Evolutionary conservation across 2,888 invertebrate species (phyloP).

Genomic region (Zaprionus lineosus): DNA sequence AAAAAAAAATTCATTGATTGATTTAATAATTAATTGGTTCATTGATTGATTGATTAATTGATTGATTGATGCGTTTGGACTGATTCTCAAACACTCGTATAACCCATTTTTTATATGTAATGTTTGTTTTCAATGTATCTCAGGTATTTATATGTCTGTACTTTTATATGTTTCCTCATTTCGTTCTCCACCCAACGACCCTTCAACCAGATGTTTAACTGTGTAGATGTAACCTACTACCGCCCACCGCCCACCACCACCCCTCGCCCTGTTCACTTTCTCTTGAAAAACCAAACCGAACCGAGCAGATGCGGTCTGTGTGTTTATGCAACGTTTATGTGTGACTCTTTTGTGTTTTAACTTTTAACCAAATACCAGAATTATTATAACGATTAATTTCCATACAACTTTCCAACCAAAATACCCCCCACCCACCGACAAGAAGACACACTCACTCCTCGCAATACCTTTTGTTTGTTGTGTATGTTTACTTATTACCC

Average conservation of each 20-base stretch:
- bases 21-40: too few species aligned
- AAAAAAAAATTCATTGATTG: too few species aligned
- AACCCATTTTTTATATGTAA: slow-evolving; percentile 29
- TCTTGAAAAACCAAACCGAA: too few species aligned
- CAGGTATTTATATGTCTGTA: slow-evolving; percentile 33
- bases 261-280: too few species aligned
- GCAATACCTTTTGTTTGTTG: slow-evolving; percentile 46
- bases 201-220: slow-evolving; percentile 13
- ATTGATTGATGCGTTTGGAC: slow-evolving; percentile 65
- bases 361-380: slow-evolving; percentile 35
- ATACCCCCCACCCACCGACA: slow-evolving; percentile 29
- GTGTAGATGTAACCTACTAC: slow-evolving; percentile 29
- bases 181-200: slow-evolving; percentile 5
- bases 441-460: slow-evolving; percentile 37
- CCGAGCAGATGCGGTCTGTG: slow-evolving; percentile 53
- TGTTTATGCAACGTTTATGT: slow-evolving; percentile 80
- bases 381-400: slow-evolving; percentile 39
- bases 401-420: slow-evolving; percentile 57
- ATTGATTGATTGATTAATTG: slow-evolving; percentile 46
- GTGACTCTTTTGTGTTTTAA: slow-evolving; percentile 66
- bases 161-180: slow-evolving; percentile 29
- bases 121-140: slow-evolving; percentile 41
- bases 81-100: slow-evolving; percentile 53
- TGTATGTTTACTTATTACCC: slow-evolving; percentile 57
- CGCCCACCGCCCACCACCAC: too few species aligned